These are phyloP conservation scores for Mustela nigripes DNA, from an alignment of 2,113 vertebrate genomes.

Conservation along the genomic window DNA sequence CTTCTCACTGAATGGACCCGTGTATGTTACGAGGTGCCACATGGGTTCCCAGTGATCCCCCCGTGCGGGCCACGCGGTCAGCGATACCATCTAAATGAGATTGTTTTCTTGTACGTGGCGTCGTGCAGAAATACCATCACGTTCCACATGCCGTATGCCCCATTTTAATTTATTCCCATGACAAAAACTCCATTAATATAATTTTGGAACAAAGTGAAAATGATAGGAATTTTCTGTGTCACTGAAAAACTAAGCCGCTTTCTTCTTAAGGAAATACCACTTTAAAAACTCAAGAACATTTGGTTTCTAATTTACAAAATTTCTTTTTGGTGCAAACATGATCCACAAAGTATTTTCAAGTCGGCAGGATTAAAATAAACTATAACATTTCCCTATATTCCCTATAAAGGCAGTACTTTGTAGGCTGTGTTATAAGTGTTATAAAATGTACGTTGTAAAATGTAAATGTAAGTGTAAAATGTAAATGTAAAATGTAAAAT, in stretches of 20 bases:
- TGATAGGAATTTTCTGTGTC: slow-evolving; percentile 78
- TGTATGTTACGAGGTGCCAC: slow-evolving; percentile 54
- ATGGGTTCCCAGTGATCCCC: slow-evolving; percentile 62
- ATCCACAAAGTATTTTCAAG: slow-evolving; percentile 18
- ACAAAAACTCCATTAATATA: slow-evolving; percentile 76
- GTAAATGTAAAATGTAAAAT: too few species aligned
- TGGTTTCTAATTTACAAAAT: slow-evolving; percentile 2
- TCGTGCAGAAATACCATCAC: slow-evolving; percentile 51
- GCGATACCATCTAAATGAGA: slow-evolving; percentile 71
- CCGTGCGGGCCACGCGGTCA: not conserved
- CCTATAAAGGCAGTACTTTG: not conserved
- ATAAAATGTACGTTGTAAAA: not conserved
- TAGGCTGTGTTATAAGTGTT: not conserved
- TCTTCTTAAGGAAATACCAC: slow-evolving; percentile 62
- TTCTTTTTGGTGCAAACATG: not conserved
- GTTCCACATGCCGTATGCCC: slow-evolving; percentile 68
- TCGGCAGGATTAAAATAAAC: not conserved
- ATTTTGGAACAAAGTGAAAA: slow-evolving; percentile 78
- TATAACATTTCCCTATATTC: not conserved
- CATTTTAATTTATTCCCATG: slow-evolving; percentile 81
- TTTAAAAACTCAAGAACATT: slow-evolving; percentile 24
- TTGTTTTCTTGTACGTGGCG: slow-evolving; percentile 69
- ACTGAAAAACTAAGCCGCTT: slow-evolving; percentile 73
- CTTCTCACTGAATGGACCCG: slow-evolving; percentile 74
- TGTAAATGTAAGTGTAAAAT: too few species aligned